Percentiles rank a stretch among this genome's conserved stretches.
phyloP scores from a whole-genome alignment of 2,797 vertebrate species.

The Argya squamiceps region DNA sequence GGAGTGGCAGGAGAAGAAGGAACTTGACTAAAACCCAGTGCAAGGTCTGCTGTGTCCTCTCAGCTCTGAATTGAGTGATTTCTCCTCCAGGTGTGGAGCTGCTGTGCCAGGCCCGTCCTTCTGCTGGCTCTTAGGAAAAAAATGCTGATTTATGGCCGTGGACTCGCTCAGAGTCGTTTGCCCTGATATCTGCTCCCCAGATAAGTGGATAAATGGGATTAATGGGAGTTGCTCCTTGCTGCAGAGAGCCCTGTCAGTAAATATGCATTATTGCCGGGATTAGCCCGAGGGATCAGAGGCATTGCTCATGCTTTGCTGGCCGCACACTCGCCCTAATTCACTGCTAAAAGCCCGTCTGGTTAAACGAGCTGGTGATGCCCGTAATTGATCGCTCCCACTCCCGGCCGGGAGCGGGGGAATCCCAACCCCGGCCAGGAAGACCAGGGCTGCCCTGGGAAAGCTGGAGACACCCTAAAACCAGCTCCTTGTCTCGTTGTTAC shows the following conservation, averaged over 20 bases:
- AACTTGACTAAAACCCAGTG: neutral
- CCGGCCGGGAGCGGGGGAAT: too few species aligned
- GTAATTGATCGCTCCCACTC: neutral
- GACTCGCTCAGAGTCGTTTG: conserved; percentile 7
- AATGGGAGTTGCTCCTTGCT: neutral
- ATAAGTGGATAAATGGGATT: conserved; percentile 51
- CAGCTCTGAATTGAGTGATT: neutral
- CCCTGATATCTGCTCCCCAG: conserved; percentile 26
- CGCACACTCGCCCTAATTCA: neutral
- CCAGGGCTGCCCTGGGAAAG: neutral
- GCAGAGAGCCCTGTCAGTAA: conserved; percentile 50
- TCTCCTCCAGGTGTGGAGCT: neutral
- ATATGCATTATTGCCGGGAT: conserved; percentile 55
- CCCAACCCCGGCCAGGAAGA: accelerated
- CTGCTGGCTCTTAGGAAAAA: neutral
- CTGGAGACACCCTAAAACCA: neutral
- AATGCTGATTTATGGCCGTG: conserved; percentile 21
- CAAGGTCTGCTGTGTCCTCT: neutral
- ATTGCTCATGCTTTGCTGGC: conserved; percentile 49
- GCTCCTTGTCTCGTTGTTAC: accelerated
- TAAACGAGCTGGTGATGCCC: neutral
- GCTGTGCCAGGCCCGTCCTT: neutral
- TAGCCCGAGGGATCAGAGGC: conserved; percentile 19
- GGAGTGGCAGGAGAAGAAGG: neutral
- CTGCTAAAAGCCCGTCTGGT: conserved; percentile 29